Conservation (phyloP, 1,140 invertebrate genomes). For the Aphidius gifuensis region DNA sequence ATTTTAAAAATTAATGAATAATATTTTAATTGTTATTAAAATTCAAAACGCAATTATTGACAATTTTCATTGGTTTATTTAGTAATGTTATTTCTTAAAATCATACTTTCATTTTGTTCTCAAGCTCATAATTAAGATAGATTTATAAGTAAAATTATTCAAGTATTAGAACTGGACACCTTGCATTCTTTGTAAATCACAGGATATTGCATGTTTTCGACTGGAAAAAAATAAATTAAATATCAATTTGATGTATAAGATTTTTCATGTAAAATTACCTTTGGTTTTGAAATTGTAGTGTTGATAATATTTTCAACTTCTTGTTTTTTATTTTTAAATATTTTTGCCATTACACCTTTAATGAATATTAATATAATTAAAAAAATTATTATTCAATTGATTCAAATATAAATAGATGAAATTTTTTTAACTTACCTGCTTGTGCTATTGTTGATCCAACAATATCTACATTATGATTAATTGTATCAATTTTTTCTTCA, state of each 20-base stretch:
- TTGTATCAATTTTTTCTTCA: conserved; percentile 16
- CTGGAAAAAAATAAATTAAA: conserved; percentile 22
- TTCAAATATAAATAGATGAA: background rate
- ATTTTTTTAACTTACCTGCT: conserved; percentile 28
- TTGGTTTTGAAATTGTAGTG: conserved; percentile 31
- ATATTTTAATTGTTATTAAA: no score
- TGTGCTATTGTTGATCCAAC: conserved; percentile 34
- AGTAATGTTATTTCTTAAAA: no score
- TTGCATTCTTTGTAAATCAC: conserved; percentile 26
- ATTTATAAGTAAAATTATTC: background rate
- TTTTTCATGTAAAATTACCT: conserved; percentile 25
- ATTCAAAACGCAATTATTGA: no score
- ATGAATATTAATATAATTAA: background rate
- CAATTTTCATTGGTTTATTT: no score
- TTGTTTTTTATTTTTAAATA: conserved; percentile 36
- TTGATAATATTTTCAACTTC: conserved; percentile 34
- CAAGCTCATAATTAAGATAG: no score
- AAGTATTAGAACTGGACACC: conserved; percentile 1
- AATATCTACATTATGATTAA: conserved; percentile 36
- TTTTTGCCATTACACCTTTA: conserved; percentile 39
- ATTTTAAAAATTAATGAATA: no score
- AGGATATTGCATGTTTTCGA: conserved; percentile 39
- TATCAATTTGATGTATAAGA: conserved; percentile 1
- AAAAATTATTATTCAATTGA: conserved; percentile 2
- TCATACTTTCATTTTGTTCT: no score